phyloP scores from a whole-genome alignment of 2,113 vertebrate genomes.

The Sterrhoptilus dennistouni region DNA sequence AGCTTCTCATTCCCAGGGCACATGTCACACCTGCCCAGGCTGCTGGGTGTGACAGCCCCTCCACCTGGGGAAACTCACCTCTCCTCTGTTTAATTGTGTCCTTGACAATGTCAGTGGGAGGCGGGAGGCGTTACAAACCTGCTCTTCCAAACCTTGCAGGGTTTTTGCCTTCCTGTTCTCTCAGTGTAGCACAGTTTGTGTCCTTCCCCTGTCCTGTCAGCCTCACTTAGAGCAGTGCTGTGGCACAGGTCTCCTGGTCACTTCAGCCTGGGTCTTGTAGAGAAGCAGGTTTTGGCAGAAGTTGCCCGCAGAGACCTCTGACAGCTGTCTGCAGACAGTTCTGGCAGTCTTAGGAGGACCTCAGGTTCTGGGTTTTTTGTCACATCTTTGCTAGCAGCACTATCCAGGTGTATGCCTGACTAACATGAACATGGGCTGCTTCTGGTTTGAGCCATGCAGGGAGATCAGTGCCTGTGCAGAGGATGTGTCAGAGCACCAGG shows the following conservation, averaged over 20 bases:
- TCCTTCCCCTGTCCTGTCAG: background rate
- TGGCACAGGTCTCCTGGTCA: background rate
- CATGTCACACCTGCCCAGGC: background rate
- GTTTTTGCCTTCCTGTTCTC: background rate
- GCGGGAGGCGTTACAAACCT: background rate
- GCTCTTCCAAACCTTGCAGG: rapidly evolving
- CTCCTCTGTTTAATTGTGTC: background rate
- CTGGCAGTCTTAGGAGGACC: background rate
- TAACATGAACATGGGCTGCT: rapidly evolving
- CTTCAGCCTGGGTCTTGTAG: background rate
- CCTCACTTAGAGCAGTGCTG: background rate
- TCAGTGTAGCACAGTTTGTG: background rate
- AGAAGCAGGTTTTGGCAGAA: background rate
- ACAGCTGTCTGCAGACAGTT: background rate
- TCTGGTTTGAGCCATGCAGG: background rate
- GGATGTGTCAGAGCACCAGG: background rate
- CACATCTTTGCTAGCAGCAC: background rate
- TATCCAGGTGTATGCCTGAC: too few species aligned
- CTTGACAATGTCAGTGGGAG: background rate
- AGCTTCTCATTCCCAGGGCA: background rate
- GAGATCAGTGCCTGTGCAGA: background rate
- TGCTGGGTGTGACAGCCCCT: background rate
- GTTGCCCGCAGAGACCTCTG: background rate
- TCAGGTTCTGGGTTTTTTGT: background rate
- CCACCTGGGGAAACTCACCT: too few species aligned